These are phyloP conservation scores for Cairina moschata DNA, from an alignment of 2,113 vertebrate genomes.

Conservation along the genomic window DNA sequence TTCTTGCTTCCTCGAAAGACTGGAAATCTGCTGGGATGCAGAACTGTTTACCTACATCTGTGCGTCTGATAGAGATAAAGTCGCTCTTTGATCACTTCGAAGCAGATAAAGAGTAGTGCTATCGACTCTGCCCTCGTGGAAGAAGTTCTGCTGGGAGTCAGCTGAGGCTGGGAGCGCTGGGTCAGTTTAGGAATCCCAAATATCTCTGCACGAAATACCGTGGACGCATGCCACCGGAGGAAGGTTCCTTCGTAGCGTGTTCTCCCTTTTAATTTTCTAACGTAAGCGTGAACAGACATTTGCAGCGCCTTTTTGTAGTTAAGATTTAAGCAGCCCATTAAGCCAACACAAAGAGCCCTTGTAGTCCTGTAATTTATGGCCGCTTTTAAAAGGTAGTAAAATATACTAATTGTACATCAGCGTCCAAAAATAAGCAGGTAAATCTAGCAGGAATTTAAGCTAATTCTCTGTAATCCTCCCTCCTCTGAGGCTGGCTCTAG, in stretches of 20 bases:
- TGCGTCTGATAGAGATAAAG: conserved; percentile 22
- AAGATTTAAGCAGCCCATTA: conserved; percentile 72
- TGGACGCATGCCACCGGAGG: not conserved
- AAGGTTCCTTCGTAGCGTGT: conserved; percentile 24
- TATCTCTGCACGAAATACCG: not conserved
- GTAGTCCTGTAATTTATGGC: conserved; percentile 79
- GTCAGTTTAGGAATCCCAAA: conserved; percentile 43
- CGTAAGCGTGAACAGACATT: conserved; percentile 38
- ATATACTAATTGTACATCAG: conserved; percentile 78
- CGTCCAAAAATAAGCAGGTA: conserved; percentile 75
- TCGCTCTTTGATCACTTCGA: conserved; percentile 33
- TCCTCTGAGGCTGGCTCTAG: conserved; percentile 25
- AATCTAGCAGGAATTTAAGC: conserved; percentile 75
- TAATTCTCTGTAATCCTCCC: conserved; percentile 62
- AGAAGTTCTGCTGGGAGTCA: conserved; percentile 26
- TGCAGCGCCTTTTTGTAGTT: conserved; percentile 30
- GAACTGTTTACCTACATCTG: conserved; percentile 45
- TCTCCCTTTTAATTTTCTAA: conserved; percentile 45
- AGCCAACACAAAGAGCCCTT: conserved; percentile 71
- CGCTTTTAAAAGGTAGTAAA: conserved; percentile 82
- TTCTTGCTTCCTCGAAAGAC: conserved; percentile 1
- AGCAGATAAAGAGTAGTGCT: conserved; percentile 29
- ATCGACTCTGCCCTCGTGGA: not conserved
- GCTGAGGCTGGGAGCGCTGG: not conserved
- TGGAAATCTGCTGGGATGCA: not conserved